Evolutionary conservation across 2,113 vertebrate species (phyloP).

Genomic region (Lathamus discolor): DNA sequence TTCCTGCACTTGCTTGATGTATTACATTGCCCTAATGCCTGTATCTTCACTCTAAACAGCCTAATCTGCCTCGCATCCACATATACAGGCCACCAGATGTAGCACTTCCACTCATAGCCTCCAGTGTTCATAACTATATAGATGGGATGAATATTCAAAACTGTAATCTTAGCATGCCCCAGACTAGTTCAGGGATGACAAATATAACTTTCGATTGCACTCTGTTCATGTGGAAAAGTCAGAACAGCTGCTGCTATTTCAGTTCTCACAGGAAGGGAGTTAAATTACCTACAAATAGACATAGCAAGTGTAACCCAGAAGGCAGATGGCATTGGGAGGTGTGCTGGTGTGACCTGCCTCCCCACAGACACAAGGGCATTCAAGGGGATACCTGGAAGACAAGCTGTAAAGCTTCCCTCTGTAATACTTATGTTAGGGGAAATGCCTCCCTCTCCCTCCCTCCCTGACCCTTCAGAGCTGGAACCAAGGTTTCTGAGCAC

Average conservation of each 20-base stretch:
- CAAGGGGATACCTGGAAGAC: neutral
- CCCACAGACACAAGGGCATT: neutral
- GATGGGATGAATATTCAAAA: neutral
- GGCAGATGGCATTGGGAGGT: neutral
- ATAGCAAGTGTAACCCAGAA: neutral
- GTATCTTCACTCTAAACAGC: neutral
- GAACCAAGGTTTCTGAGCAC: neutral
- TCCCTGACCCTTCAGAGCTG: neutral
- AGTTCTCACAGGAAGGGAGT: neutral
- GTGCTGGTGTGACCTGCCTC: neutral
- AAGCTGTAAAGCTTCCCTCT: neutral
- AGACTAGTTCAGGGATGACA: neutral
- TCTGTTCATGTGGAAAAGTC: neutral
- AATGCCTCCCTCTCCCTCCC: neutral
- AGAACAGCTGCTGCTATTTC: conserved; percentile 49
- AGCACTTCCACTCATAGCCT: neutral
- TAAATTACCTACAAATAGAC: conserved; percentile 9
- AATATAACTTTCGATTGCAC: conserved; percentile 30
- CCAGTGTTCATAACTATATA: neutral
- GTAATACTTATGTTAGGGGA: neutral
- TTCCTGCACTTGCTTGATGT: neutral
- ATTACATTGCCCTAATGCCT: neutral
- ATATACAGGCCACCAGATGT: neutral
- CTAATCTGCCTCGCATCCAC: neutral
- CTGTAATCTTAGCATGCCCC: neutral